Conservation (phyloP, 2,113 vertebrate species). For the Pelecanoides urinatrix region DNA sequence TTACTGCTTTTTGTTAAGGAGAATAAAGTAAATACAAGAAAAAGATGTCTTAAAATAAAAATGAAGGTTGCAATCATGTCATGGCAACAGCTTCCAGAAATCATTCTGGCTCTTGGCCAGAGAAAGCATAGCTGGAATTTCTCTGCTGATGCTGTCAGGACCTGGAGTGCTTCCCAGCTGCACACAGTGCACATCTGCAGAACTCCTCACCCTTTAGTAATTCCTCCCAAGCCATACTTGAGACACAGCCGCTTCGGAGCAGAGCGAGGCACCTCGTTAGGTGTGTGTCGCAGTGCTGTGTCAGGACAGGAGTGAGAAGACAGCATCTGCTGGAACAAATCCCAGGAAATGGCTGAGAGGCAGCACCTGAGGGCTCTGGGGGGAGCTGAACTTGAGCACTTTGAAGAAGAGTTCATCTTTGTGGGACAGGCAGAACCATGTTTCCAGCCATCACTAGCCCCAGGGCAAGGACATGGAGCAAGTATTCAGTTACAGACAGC, state of each 20-base stretch:
- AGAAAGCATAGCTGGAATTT: conserved; percentile 6
- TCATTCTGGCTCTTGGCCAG: conserved; percentile 20
- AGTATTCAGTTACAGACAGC: not conserved
- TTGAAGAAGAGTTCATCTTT: not conserved
- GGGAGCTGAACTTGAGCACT: not conserved
- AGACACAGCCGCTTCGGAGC: not conserved
- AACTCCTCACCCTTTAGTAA: not conserved
- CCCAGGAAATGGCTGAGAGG: not conserved
- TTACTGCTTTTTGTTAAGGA: conserved; percentile 2
- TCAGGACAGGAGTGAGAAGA: not conserved
- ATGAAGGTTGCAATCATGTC: conserved; percentile 5
- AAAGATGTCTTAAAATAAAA: conserved; percentile 24
- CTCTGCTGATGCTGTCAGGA: conserved; percentile 4
- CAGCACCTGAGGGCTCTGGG: not conserved
- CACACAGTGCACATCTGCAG: not conserved
- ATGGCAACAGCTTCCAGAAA: conserved; percentile 49
- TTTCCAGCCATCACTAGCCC: not conserved
- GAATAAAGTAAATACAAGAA: conserved; percentile 2
- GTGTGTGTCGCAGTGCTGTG: not conserved
- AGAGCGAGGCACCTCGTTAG: not conserved
- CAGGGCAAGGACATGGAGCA: not conserved
- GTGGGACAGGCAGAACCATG: not conserved
- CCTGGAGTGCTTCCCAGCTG: not conserved
- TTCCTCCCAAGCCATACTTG: not conserved
- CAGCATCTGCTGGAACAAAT: not conserved